Evolutionary conservation across 2,113 vertebrate species (phyloP), one percentile per base, ranked within the genome.

Genomic region (Laterallus jamaicensis): DNA sequence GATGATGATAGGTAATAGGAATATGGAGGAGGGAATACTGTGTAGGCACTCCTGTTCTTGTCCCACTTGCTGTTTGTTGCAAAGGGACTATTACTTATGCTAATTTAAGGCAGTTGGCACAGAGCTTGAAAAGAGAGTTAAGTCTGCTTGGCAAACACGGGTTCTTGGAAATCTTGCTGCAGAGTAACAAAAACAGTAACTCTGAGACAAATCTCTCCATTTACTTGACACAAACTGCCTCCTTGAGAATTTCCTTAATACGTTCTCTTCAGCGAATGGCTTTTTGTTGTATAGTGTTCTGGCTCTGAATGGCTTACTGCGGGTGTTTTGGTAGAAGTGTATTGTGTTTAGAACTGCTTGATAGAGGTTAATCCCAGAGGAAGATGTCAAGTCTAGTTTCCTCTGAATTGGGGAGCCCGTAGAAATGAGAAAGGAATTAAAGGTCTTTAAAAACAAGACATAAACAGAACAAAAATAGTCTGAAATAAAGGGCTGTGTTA

Each of bases 351-450:
- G 21, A 81, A 82, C 60, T 84, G 26, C 56, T 83, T 94, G 77
- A 40, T 15, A 68, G 75, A 67, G 16, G 9, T 82, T 93, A 81
- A 84, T 90, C 37, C 20, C 68, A 10, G 32, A 85, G 71, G 32
- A 80, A 78, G n/a, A 64, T 69, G 15, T 79, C 67, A 52, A 44
- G 6, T 77, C n/a, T 79, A 52, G 50, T 67, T 89, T 63, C 47
- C 14, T 62, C 10, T 74, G 35, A 60, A 39, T 3, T 78, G 32
- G 13, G 44, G 20, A 74, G 39, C 56, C 0, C 0, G 68, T 6
- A 90, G 69, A 84, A 94, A 90, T 79, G 20, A 86, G n/a, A 80
- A 83, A 56, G 35, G 25, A 92, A 68, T 91, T 71, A 78, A 82
- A 90, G 29, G 4, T 28, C 63, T 85, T 88, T 29, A 80, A 82